Evolutionary conservation across 2,888 invertebrate species (phyloP), one percentile per base, ranked within the genome.

Genomic region (Callosobruchus maculatus): DNA sequence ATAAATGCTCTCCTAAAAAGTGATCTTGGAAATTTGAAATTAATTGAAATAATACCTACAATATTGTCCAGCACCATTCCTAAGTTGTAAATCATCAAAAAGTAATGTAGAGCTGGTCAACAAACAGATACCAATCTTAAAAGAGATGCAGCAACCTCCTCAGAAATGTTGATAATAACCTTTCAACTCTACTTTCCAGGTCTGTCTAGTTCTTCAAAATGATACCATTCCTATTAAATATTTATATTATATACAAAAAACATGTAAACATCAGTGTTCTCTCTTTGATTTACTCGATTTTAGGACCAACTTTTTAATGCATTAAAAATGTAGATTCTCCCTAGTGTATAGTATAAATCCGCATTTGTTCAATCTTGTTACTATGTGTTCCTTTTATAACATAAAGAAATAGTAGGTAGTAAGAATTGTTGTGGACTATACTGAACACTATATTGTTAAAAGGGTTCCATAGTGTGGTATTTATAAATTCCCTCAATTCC

Each of bases 261-360:
- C 77, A 77, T 74, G 77, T 72, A 7, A 79, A 76, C 70, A 78
- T 78, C 77, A 77, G 78, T 79, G 77, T 79, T 74, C 77, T 77
- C 73, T 79, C 72, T 78, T 77, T 78, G 66, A 74, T 81, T 78
- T 74, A 79, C 76, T 79, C 77, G 70, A 49, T 49, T 7, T 80
- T 80, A 80, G 78, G 80, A 81, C 81, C 81, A 81, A 81, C 73
- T 79, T 78, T 49, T 49, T 49, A 49, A 49, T 13, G 49, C 49
- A 49, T 49, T 30, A 49, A 49, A 49, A 49, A 49, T 7, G 13
- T 49, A 13, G 3, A 49, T 3, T 49, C 5, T 49, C 49, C 49
- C 13, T 49, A 49, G 49, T 49, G 49, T 49, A 49, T 49, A 49
- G 49, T 49, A 3, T 13, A 49, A 49, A 49, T 49, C 18, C 49